Base-by-base conservation (phyloP, 2,888 invertebrate species). In the Lepetodrilus schrolli region DNA sequence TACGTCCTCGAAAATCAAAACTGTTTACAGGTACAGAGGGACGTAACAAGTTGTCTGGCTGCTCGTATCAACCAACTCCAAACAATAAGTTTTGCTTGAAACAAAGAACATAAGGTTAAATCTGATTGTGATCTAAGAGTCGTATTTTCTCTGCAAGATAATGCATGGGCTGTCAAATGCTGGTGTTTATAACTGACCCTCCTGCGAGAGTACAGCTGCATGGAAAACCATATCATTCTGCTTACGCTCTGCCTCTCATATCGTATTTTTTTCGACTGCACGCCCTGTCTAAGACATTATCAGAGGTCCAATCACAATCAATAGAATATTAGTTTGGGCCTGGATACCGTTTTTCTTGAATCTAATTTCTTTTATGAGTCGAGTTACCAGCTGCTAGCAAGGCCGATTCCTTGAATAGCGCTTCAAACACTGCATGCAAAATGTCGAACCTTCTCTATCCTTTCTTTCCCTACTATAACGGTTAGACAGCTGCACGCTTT, bases 401-500 rank as follows among this genome's bases (percentile, higher is more conserved):
- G 30, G 30, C 30, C 58, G 58, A 58, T 30, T 58, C 34, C 58
- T 30, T 58, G n/a, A 58, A 58, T 58, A 30, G 58, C 58, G 58
- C 34, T 30, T 13, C 17, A 58, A 13, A 34, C 58, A 26, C 58
- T 58, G 26, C 30, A 58, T 58, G 58, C 30, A 58, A 51, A 58
- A 30, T 30, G 58, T 30, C 17, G n/a, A 13, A 26, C 34, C 26
- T 58, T 30, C 58, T 17, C 34, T 20, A 10, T 23, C 58, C 58
- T 58, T 58, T 58, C 58, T 58, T 58, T 17, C 30, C 58, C 34
- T n/a, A n/a, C n/a, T 30, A 26, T 58, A 58, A 58, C 58, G 58
- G 58, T 23, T 58, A 26, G 34, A 30, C 79, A 75, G 77, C 77
- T 77, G 77, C 73, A 72, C 36, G 72, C 72, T 26, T 65, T 78